phyloP scores from a whole-genome alignment of 2,888 invertebrate genomes.

The Mimachlamys varia region DNA sequence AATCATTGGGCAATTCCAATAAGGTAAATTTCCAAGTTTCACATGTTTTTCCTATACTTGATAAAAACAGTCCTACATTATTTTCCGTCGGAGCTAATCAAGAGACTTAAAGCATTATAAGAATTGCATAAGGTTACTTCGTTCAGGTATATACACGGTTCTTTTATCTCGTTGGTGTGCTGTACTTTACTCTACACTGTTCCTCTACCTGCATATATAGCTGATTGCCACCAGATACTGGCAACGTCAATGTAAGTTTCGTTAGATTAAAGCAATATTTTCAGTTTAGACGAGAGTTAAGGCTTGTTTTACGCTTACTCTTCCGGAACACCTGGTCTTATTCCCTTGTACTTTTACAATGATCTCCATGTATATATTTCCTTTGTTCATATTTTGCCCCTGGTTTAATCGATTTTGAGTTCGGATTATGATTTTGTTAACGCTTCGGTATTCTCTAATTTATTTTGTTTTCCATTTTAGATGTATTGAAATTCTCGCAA shows the following conservation, averaged over 20 bases:
- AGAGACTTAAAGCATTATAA: neutral
- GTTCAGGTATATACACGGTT: neutral
- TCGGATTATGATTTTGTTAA: too few species aligned
- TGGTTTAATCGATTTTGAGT: too few species aligned
- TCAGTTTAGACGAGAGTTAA: too few species aligned
- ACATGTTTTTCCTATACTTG: too few species aligned
- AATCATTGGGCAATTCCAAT: neutral
- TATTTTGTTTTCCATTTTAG: too few species aligned
- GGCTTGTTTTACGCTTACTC: too few species aligned
- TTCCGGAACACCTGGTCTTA: too few species aligned
- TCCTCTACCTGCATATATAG: neutral
- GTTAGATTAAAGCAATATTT: neutral
- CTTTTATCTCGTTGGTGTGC: neutral
- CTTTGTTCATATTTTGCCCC: too few species aligned
- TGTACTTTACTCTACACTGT: neutral
- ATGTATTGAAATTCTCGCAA: too few species aligned
- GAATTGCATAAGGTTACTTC: neutral
- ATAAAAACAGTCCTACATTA: neutral
- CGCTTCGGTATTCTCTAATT: too few species aligned
- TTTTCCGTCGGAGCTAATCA: neutral
- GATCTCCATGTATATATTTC: too few species aligned
- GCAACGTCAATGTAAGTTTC: neutral
- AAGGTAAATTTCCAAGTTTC: neutral
- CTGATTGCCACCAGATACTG: neutral
- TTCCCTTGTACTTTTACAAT: too few species aligned